Base-by-base conservation (phyloP, 2,888 invertebrate species). In the Drosophila limbata region DNA sequence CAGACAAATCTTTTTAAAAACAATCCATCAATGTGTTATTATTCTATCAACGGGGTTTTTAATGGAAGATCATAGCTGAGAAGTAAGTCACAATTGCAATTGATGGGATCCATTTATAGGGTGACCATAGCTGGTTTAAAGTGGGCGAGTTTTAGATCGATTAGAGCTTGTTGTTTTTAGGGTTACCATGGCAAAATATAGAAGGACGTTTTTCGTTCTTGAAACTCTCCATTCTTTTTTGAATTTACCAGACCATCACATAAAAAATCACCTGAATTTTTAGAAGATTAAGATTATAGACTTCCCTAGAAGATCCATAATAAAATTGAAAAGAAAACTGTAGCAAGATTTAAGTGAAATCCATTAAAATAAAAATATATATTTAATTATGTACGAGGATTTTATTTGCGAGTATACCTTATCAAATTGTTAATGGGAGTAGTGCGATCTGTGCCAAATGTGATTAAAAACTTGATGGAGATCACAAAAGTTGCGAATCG, bases 1-100 rank as follows among this genome's bases (percentile, higher is more conserved):
- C 59, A 67, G 64, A 66, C n/a, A 72, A 62, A 62, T 62, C 69
- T 88, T 88, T 85, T 81, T 69, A 69, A 86, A 85, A 85, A 83
- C 47, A 73, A 79, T 21, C 45, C 8, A n/a, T 8, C 17, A 28
- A n/a, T 48, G 69, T 69, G 48, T 82, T 81, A 19, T 73, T 4
- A 5, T 63, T 73, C 48, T 33, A 13, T 13, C 8, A 9, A 50
- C 8, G 47, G 37, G 19, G 4, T 9, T 4, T n/a, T 3, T n/a
- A 47, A 19, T 4, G 37, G 13, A n/a, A 19, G 5, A 11, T 10
- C 21, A 33, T 10, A 33, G 9, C 9, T 11, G 9, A 4, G n/a
- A 4, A 37, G 28, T 8, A 53, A 25, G 35, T 17, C 17, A 2
- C 9, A 17, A 40, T 39, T 1, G 35, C 25, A 6, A 8, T 37